A percentile compares a stretch with the other conserved stretches of the same genome.
Evolutionary conservation across 2,888 invertebrate species (phyloP).

Genomic region (Tanytarsus gracilentus): DNA sequence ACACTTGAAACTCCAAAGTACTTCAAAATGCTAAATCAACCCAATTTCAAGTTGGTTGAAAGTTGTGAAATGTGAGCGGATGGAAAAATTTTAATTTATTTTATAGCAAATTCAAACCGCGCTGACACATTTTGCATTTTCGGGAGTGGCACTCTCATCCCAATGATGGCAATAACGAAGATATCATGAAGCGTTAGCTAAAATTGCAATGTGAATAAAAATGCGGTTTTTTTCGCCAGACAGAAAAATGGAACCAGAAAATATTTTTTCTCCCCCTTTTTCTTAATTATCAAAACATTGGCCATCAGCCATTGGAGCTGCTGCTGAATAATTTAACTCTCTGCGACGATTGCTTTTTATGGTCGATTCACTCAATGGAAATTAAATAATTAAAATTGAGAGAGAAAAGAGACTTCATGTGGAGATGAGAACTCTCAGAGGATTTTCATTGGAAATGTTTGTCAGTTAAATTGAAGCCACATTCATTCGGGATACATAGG

Average conservation of each 20-base stretch:
- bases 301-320: conserved; percentile 6
- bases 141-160: background rate
- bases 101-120: conserved; percentile 6
- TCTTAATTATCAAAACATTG: conserved; percentile 11
- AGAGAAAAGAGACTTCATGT: too few species aligned
- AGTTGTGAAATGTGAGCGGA: background rate
- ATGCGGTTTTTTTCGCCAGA: background rate
- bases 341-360: too few species aligned
- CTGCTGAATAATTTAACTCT: too few species aligned
- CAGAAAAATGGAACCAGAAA: background rate
- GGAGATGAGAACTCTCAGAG: too few species aligned
- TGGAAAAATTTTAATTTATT: conserved; percentile 3
- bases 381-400: too few species aligned
- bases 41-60: background rate
- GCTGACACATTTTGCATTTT: conserved; percentile 8
- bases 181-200: conserved; percentile 7
- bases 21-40: background rate
- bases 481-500: too few species aligned
- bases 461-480: too few species aligned
- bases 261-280: background rate
- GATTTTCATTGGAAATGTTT: too few species aligned
- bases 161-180: background rate
- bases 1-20: too few species aligned
- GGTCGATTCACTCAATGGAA: too few species aligned
- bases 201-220: conserved; percentile 12